Base-by-base conservation (phyloP, 2,113 vertebrate species). In the Regulus satrapa region DNA sequence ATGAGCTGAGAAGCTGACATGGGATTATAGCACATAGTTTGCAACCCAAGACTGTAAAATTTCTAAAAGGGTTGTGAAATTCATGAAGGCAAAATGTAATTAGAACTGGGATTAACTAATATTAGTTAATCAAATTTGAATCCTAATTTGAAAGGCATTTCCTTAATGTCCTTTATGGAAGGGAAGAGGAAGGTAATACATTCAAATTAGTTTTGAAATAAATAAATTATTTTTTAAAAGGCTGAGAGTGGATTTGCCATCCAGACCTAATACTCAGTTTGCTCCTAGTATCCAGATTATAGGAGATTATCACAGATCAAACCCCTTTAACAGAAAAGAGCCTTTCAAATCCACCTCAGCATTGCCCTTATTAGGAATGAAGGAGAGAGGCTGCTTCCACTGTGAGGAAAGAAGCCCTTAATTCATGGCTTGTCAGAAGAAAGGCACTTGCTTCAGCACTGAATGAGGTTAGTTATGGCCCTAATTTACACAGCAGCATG, bases 391-490 rank as follows among this genome's bases (percentile, higher is more conserved):
- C 12, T 95, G 32, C 73, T 95, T 85, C 34, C 48, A 56, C n/a
- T 23, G 62, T 46, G 78, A 75, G 74, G 69, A 91, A 72, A 86
- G 52, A 71, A 81, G 20, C n/a, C 49, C 29, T 86, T 95, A 95
- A 97, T 95, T 95, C 92, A 95, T 79, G 69, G 55, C 75, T 76
- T 94, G 86, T 96, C 95, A 95, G 61, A 62, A 63, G 76, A 88
- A 96, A 97, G 94, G 67, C 7, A 19, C 94, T 95, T 95, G 85
- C 71, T 93, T 96, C 95, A 97, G 94, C 94, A 91, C 64, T 4
- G 12, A 91, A 38, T 13, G 32, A 38, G 64, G 90, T 96, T 97
- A 97, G 91, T 96, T 96, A 95, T 87, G 82, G 78, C 78, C 88
- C 79, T 96, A 90, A 95, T 96, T 96, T 96, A 95, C 95, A 88